Percentiles rank a stretch among this genome's conserved stretches.
These are phyloP conservation scores for Petrocephalus schoutedeni DNA, from an alignment of 2,797 vertebrate species.

Conservation along the genomic window DNA sequence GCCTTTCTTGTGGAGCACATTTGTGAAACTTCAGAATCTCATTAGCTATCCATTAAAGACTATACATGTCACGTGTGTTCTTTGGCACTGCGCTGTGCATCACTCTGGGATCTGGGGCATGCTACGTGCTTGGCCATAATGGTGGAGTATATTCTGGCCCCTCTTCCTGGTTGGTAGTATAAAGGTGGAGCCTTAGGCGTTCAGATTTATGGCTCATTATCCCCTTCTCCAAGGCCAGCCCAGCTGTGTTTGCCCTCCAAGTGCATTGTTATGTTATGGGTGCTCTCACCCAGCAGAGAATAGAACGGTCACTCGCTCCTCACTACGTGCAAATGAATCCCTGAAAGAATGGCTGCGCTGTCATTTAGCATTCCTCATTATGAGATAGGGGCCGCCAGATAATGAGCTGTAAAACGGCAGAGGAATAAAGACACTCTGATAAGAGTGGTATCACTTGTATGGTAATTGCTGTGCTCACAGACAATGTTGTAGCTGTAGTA, in stretches of 20 bases:
- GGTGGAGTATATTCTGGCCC: slow-evolving; percentile 16
- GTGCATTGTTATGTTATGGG: slow-evolving; percentile 68
- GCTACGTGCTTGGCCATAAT: not conserved
- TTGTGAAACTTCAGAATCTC: not conserved
- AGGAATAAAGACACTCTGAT: slow-evolving; percentile 49
- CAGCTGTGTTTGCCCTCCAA: slow-evolving; percentile 77
- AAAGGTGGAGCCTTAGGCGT: slow-evolving; percentile 39
- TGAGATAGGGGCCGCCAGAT: slow-evolving; percentile 36
- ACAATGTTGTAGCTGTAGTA: slow-evolving; percentile 46
- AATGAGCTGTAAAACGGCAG: slow-evolving; percentile 48
- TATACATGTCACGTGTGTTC: not conserved
- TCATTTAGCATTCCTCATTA: slow-evolving; percentile 44
- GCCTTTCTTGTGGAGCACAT: not conserved
- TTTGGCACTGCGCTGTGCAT: not conserved
- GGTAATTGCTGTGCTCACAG: slow-evolving; percentile 33
- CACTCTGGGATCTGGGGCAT: not conserved
- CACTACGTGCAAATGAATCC: slow-evolving; percentile 56
- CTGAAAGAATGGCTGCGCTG: slow-evolving; percentile 47
- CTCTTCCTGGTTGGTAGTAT: slow-evolving; percentile 22
- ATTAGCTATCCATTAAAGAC: not conserved
- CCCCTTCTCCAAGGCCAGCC: slow-evolving; percentile 55
- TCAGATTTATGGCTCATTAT: slow-evolving; percentile 67
- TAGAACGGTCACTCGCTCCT: slow-evolving; percentile 33
- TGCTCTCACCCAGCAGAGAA: slow-evolving; percentile 28
- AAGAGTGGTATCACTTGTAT: slow-evolving; percentile 55